Evolutionary conservation across 2,888 invertebrate species (phyloP).

Genomic region (Chaetogeoica ovagalla): DNA sequence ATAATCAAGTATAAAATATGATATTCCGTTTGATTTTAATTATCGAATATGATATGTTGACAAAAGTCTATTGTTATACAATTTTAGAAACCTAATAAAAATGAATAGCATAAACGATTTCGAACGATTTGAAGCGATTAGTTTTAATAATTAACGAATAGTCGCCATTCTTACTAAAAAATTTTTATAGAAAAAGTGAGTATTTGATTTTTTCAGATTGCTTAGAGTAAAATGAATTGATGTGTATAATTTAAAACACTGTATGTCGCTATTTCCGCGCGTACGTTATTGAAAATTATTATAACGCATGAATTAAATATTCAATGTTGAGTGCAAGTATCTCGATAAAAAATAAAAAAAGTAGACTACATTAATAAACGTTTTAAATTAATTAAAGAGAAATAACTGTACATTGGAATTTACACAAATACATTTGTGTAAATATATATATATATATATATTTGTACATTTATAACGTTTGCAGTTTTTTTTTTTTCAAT

Average conservation of each 20-base stretch:
- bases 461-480: neutral
- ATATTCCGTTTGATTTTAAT: neutral
- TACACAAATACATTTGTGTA: neutral
- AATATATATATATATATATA: too few relatives aligned
- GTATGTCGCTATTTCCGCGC: neutral
- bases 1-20: neutral
- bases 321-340: neutral
- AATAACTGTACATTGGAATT: conserved; percentile 3
- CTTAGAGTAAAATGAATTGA: neutral
- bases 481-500: neutral
- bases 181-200: neutral
- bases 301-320: neutral
- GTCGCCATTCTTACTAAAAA: neutral
- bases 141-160: neutral
- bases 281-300: neutral
- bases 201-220: neutral
- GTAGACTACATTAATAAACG: neutral
- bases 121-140: neutral
- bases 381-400: conserved; percentile 11
- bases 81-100: too few relatives aligned
- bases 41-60: too few relatives aligned
- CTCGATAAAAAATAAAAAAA: neutral
- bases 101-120: neutral
- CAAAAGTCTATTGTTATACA: too few relatives aligned
- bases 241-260: neutral